Evolutionary conservation across 2,888 invertebrate species (phyloP).

Genomic region (Andrena trimmerana): DNA sequence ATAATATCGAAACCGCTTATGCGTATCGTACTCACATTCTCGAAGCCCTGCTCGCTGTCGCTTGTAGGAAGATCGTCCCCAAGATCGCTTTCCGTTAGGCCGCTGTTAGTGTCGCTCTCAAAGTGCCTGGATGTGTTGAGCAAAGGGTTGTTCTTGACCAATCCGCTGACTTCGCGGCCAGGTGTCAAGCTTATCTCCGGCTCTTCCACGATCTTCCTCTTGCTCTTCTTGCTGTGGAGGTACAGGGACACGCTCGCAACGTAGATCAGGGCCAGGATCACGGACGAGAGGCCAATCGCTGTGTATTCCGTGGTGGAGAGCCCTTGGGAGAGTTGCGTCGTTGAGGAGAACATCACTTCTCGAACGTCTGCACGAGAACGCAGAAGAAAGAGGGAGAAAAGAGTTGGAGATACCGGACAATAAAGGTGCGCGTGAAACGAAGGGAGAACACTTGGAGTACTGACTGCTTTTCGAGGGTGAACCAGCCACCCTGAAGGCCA

Average conservation of each 20-base stretch:
- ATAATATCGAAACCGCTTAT: not conserved
- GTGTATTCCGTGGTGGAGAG: conserved; percentile 92
- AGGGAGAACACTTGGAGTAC: conserved; percentile 71
- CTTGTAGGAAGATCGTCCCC: conserved; percentile 79
- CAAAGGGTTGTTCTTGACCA: conserved; percentile 92
- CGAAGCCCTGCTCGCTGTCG: conserved; percentile 79
- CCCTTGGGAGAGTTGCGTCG: conserved; percentile 86
- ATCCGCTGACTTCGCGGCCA: conserved; percentile 88
- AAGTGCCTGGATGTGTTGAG: conserved; percentile 88
- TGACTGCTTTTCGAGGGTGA: conserved; percentile 90
- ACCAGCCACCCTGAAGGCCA: conserved; percentile 94
- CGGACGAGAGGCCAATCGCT: conserved; percentile 93
- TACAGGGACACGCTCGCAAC: conserved; percentile 94
- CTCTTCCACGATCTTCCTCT: conserved; percentile 80
- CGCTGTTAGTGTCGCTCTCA: conserved; percentile 80
- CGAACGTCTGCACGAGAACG: conserved; percentile 88
- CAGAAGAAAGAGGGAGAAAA: not conserved
- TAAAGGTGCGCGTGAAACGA: not conserved
- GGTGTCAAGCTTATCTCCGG: conserved; percentile 82
- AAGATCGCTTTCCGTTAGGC: conserved; percentile 78
- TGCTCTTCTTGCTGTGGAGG: conserved; percentile 90
- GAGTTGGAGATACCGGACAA: not conserved
- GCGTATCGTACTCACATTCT: conserved; percentile 73
- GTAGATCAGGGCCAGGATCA: conserved; percentile 94
- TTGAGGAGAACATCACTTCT: conserved; percentile 91